Conservation (phyloP, 2,888 invertebrate genomes). For the Leptopilina drosophilae region DNA sequence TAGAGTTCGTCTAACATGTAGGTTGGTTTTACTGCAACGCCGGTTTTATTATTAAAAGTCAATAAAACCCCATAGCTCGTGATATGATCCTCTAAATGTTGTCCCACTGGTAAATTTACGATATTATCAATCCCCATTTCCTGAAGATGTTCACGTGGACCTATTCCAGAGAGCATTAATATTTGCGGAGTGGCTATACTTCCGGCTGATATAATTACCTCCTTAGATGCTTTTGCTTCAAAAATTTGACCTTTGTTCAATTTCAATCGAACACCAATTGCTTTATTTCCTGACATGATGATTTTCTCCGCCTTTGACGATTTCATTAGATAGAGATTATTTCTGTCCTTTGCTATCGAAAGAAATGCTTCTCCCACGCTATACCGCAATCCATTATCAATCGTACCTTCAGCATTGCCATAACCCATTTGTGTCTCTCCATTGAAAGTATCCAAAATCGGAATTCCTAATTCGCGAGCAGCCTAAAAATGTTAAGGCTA, state of each 20-base stretch:
- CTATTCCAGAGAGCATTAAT: constrained; percentile 84
- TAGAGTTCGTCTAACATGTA: constrained; percentile 63
- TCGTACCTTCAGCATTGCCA: constrained; percentile 77
- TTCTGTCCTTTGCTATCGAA: constrained; percentile 76
- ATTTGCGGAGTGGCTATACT: constrained; percentile 84
- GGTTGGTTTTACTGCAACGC: neutral
- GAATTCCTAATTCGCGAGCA: constrained; percentile 77
- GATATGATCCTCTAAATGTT: constrained; percentile 80
- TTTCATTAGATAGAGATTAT: constrained; percentile 81
- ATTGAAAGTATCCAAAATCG: constrained; percentile 73
- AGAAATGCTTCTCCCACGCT: constrained; percentile 77
- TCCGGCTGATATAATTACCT: constrained; percentile 83
- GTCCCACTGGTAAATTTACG: constrained; percentile 78
- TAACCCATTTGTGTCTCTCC: constrained; percentile 78
- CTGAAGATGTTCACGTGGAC: constrained; percentile 78
- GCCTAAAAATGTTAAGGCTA: constrained; percentile 61
- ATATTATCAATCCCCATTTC: constrained; percentile 76
- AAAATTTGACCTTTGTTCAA: constrained; percentile 68
- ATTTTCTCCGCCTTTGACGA: constrained; percentile 80
- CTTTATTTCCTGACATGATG: constrained; percentile 77
- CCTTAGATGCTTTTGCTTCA: constrained; percentile 77
- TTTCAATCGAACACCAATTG: constrained; percentile 76
- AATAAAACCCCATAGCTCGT: constrained; percentile 64
- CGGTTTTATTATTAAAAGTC: constrained; percentile 56
- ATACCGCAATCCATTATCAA: constrained; percentile 74